Conservation (phyloP, 92 coral and sea anemone genomes). For the Palythoa grandiflora region DNA sequence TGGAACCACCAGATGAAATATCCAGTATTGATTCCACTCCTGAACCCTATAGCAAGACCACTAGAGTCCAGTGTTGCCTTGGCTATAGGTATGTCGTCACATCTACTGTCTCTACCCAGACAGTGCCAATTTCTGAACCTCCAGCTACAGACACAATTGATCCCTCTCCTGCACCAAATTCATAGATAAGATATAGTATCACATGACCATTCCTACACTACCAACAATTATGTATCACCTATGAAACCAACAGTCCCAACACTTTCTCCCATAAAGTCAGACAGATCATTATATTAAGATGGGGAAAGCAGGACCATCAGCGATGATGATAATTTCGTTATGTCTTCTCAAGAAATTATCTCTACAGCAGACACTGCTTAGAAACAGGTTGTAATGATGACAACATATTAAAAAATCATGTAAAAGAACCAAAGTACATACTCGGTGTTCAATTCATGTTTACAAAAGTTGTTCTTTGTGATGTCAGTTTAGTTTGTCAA, state of each 20-base stretch:
- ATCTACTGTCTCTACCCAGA: constrained; percentile 47
- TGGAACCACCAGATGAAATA: neutral
- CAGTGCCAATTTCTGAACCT: constrained; percentile 21
- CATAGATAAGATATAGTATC: neutral
- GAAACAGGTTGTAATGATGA: constrained; percentile 43
- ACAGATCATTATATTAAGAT: constrained; percentile 46
- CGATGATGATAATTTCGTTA: constrained; percentile 43
- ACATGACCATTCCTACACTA: neutral
- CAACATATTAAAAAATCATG: neutral
- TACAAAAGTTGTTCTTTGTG: constrained; percentile 35
- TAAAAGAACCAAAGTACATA: constrained; percentile 32
- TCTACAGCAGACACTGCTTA: constrained; percentile 46
- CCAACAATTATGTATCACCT: constrained; percentile 10
- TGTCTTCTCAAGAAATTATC: constrained; percentile 23
- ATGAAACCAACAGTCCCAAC: constrained; percentile 28
- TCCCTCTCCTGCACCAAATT: constrained; percentile 43
- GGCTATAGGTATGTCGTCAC: constrained; percentile 42
- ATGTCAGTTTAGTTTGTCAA: neutral
- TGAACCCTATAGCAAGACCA: constrained; percentile 39
- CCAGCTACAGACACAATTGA: constrained; percentile 21
- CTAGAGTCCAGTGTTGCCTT: constrained; percentile 52
- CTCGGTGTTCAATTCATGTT: constrained; percentile 38
- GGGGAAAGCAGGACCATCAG: constrained; percentile 15
- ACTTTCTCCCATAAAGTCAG: constrained; percentile 48
- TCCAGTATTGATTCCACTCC: constrained; percentile 28